Conservation (phyloP, 2,797 vertebrate species). For the Phoebastria nigripes region DNA sequence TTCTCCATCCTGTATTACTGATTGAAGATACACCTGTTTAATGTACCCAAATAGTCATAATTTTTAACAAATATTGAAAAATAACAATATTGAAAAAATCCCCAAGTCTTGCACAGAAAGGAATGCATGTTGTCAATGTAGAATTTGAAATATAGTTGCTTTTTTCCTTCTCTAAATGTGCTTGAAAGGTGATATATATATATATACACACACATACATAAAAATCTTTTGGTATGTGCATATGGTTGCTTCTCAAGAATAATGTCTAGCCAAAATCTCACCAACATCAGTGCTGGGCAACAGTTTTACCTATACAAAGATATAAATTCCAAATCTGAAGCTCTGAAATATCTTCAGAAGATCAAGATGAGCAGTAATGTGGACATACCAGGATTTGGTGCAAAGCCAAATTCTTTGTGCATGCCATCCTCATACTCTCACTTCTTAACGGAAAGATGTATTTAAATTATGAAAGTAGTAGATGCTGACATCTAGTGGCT, state of each 20-base stretch:
- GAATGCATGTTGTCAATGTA: background rate
- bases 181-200: background rate
- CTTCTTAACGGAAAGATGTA: fast-evolving
- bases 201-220: too few species aligned
- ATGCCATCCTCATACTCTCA: fast-evolving
- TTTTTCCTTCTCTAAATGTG: background rate
- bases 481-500: constrained; percentile 17
- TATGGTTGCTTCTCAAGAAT: background rate
- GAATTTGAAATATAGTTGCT: background rate
- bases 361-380: background rate
- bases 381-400: background rate
- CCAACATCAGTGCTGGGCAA: background rate
- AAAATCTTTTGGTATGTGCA: background rate
- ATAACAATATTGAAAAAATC: too few species aligned
- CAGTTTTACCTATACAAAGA: background rate
- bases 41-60: background rate
- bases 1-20: background rate
- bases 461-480: background rate
- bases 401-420: background rate
- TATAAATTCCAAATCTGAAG: background rate
- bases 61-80: background rate
- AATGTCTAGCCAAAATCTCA: background rate
- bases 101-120: background rate
- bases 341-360: background rate
- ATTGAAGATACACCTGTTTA: background rate